A percentile compares a stretch with the other conserved stretches of the same genome.
These are phyloP conservation scores for Omphaloscelis lunosa DNA, from an alignment of 2,888 invertebrate genomes.

Conservation along the genomic window DNA sequence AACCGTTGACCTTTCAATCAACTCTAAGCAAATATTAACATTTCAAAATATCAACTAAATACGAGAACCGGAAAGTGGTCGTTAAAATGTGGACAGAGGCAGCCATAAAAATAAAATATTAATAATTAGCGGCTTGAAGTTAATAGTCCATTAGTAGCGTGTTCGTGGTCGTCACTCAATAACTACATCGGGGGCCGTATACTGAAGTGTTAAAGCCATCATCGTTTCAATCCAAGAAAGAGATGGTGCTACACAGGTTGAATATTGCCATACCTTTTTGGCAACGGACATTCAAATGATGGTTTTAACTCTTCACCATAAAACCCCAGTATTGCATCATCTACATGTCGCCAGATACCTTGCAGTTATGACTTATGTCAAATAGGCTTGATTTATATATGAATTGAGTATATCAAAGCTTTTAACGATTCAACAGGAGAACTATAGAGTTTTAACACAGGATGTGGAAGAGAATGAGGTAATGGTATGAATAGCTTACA, in stretches of 20 bases:
- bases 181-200: constrained; percentile 44
- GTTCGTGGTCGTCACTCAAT: constrained; percentile 69
- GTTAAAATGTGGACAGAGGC: constrained; percentile 83
- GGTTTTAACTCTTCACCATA: not conserved
- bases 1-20: constrained; percentile 84
- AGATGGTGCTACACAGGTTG: constrained; percentile 1
- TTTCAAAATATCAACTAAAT: constrained; percentile 81
- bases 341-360: constrained; percentile 26
- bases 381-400: constrained; percentile 2
- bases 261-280: constrained; percentile 4
- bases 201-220: constrained; percentile 35
- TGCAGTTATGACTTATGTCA: constrained; percentile 65
- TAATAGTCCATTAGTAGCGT: constrained; percentile 84
- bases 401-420: not conserved
- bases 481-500: not conserved
- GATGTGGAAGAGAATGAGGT: constrained; percentile 26
- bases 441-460: constrained; percentile 8
- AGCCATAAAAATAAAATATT: constrained; percentile 87
- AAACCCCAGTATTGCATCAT: not conserved
- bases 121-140: constrained; percentile 85
- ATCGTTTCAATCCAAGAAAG: constrained; percentile 17
- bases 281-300: not conserved
- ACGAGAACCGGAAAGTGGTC: constrained; percentile 85
- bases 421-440: constrained; percentile 10
- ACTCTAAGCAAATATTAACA: constrained; percentile 82